Conservation (phyloP, 2,113 vertebrate species). For the Nymphicus hollandicus region DNA sequence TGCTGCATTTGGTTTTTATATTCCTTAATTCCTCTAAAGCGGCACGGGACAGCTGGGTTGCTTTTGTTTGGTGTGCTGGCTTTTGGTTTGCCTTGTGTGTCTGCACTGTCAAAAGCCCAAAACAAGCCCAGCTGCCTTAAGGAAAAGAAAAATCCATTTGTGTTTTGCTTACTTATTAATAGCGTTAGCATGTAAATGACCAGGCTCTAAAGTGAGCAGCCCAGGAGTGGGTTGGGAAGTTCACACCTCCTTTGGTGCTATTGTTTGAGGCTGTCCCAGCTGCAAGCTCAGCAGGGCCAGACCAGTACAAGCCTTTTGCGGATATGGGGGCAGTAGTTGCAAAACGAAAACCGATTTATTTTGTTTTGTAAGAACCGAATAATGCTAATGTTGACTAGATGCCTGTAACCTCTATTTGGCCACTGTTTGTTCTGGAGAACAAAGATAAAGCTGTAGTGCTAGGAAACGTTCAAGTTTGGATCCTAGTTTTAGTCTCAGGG, state of each 20-base stretch:
- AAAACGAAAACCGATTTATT: neutral
- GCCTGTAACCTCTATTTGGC: neutral
- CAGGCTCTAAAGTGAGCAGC: slow-evolving; percentile 4
- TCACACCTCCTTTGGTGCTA: neutral
- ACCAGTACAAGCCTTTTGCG: neutral
- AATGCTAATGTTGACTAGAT: neutral
- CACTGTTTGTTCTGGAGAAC: neutral
- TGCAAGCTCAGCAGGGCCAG: neutral
- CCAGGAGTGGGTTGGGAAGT: neutral
- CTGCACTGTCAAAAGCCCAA: slow-evolving; percentile 11
- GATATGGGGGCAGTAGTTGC: neutral
- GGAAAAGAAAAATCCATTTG: neutral
- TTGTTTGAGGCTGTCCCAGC: slow-evolving; percentile 16
- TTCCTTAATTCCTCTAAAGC: slow-evolving; percentile 17
- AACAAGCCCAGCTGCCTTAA: slow-evolving; percentile 23
- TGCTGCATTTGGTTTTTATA: neutral
- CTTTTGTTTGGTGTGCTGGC: neutral
- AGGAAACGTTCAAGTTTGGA: neutral
- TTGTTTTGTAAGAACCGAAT: neutral
- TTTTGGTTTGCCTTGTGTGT: slow-evolving; percentile 20
- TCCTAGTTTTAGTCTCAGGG: neutral
- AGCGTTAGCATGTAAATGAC: slow-evolving; percentile 55
- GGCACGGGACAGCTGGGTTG: neutral
- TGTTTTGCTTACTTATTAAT: slow-evolving; percentile 19
- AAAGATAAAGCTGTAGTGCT: neutral